Base-by-base conservation (phyloP, 2,113 vertebrate genomes). In the Struthio camelus region DNA sequence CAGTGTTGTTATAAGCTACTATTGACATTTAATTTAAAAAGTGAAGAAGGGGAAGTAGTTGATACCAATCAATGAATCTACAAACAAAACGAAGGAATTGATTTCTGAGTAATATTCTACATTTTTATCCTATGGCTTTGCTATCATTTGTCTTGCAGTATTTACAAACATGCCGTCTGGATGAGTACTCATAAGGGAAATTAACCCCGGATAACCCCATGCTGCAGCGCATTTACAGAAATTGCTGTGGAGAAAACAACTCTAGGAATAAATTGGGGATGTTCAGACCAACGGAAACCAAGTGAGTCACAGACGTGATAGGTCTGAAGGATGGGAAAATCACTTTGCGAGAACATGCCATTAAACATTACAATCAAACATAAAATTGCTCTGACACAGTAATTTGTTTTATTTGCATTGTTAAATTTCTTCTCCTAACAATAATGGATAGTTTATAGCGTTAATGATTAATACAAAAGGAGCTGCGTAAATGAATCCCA, bases 401-500 rank as follows among this genome's bases (percentile, higher is more conserved):
- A 88, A 95, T 96, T 95, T 95, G 95, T 79, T 97, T 97, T 96
- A 97, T 95, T 96, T 97, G 93, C 91, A 92, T 90, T 96, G 93
- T 97, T 90, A 91, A 96, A 95, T 96, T 95, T 94, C 67, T 95
- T 94, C 87, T 93, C 62, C 89, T 79, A 94, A 96, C 89, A 95
- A 93, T 93, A 96, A 93, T 65, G 95, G 85, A 81, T 93, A 58
- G 93, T 90, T 97, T 93, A 93, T 59, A 91, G 91, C 82, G 76
- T 85, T 96, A 96, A 97, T 91, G 93, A 86, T 96, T 97, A 95
- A 93, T 61, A 94, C 42, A 93, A 95, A 94, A 93, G 91, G 59
- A 93, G 87, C 87, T 88, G 87, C 10, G 34, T 75, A 96, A 96
- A 96, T 88, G 91, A 80, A 88, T 90, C 95, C 88, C 80, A 75